Conservation (phyloP, 2,113 vertebrate species). For the Seriola dumerili region DNA sequence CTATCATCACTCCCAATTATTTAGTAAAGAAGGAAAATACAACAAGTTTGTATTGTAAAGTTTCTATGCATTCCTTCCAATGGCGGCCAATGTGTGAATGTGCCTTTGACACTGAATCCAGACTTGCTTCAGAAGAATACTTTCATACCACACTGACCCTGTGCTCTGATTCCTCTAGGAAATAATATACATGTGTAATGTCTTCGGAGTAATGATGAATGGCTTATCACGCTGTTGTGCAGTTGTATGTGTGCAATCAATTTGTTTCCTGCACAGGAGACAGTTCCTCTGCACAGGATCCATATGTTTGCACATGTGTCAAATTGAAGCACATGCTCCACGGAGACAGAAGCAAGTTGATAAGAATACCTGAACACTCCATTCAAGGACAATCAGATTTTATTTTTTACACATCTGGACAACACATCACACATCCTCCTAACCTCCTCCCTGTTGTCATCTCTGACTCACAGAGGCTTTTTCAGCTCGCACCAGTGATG, state of each 20-base stretch:
- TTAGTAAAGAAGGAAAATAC: not conserved
- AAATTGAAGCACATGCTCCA: constrained; percentile 13
- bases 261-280: constrained; percentile 37
- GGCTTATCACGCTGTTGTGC: constrained; percentile 22
- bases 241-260: constrained; percentile 16
- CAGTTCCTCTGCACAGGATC: constrained; percentile 7
- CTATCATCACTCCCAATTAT: not conserved
- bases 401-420: constrained; percentile 70
- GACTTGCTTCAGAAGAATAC: not conserved
- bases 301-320: constrained; percentile 3
- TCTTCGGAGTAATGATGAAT: constrained; percentile 27
- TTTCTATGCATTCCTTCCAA: not conserved
- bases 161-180: not conserved
- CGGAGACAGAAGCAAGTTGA: constrained; percentile 26
- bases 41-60: not conserved
- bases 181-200: constrained; percentile 14
- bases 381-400: constrained; percentile 43
- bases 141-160: constrained; percentile 3
- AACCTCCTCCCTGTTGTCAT: constrained; percentile 40
- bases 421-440: constrained; percentile 52
- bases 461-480: constrained; percentile 20
- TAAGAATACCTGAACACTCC: constrained; percentile 56
- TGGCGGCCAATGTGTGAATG: not conserved
- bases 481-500: constrained; percentile 1
- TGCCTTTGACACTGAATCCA: not conserved